Evolutionary conservation across 2,113 vertebrate species (phyloP).

Genomic region (Pungitius pungitius): DNA sequence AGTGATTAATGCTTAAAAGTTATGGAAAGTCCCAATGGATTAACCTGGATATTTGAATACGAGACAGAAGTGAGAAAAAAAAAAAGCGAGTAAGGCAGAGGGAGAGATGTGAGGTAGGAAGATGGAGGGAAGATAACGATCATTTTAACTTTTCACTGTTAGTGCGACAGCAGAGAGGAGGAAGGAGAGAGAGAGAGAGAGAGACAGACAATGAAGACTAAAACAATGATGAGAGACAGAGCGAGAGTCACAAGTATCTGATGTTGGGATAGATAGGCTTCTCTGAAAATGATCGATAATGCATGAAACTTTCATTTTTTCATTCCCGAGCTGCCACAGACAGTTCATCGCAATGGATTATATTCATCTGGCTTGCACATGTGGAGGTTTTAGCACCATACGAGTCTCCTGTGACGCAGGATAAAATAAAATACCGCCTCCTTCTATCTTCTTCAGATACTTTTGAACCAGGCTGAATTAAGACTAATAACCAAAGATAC

Average conservation of each 20-base stretch:
- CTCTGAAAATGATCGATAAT: constrained; percentile 35
- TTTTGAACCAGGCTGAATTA: not conserved
- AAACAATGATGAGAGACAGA: constrained; percentile 8
- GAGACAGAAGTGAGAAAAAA: not conserved
- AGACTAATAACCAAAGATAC: not conserved
- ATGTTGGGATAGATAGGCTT: constrained; percentile 38
- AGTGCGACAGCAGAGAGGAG: not conserved
- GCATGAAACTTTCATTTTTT: constrained; percentile 14
- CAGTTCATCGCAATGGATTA: not conserved
- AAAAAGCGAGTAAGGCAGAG: not conserved
- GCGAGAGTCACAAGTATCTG: constrained; percentile 17
- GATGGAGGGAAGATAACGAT: constrained; percentile 12
- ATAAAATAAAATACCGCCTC: not conserved
- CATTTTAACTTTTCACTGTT: not conserved
- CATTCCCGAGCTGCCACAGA: constrained; percentile 7
- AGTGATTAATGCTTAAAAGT: constrained; percentile 43
- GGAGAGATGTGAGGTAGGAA: not conserved
- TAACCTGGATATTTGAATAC: constrained; percentile 20
- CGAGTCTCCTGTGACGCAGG: not conserved
- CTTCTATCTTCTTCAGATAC: not conserved
- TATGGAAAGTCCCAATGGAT: constrained; percentile 18
- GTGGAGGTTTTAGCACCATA: constrained; percentile 9
- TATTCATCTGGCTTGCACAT: constrained; percentile 15
- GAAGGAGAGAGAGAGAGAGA: constrained; percentile 23
- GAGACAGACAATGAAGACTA: not conserved